Evolutionary conservation across 2,888 invertebrate genomes (phyloP).

Genomic region (Lucinisca nassula): DNA sequence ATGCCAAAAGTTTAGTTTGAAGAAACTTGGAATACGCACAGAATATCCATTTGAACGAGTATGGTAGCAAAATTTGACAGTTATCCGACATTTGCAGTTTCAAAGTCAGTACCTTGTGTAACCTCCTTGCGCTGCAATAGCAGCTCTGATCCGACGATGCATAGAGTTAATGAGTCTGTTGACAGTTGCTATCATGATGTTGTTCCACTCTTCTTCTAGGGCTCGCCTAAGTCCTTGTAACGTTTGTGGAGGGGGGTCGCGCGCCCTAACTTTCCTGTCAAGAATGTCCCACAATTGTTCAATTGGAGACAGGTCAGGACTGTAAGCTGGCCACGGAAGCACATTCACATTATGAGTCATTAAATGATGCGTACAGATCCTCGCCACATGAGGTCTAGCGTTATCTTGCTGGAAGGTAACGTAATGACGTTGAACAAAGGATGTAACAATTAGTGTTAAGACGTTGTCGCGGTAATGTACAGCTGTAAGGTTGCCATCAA

Average conservation of each 20-base stretch:
- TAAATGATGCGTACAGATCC: not conserved
- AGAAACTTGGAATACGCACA: not conserved
- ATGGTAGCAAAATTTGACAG: not conserved
- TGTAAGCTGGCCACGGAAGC: conserved; percentile 39
- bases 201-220: conserved; percentile 11
- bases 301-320: conserved; percentile 43
- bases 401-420: not conserved
- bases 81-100: not conserved
- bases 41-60: not conserved
- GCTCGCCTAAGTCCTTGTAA: conserved; percentile 6
- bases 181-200: not conserved
- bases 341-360: not conserved
- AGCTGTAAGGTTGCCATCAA: not conserved
- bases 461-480: not conserved
- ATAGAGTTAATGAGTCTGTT: conserved; percentile 14
- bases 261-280: not conserved
- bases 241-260: conserved; percentile 6
- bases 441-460: not conserved
- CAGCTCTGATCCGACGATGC: not conserved
- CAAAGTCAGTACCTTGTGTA: conserved; percentile 15
- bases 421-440: not conserved
- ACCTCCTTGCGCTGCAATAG: not conserved
- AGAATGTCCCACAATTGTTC: conserved; percentile 25
- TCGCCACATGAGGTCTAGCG: too few species aligned
- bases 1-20: not conserved